Base-by-base conservation (phyloP, 2,888 invertebrate genomes). In the Aricia artaxerxes region DNA sequence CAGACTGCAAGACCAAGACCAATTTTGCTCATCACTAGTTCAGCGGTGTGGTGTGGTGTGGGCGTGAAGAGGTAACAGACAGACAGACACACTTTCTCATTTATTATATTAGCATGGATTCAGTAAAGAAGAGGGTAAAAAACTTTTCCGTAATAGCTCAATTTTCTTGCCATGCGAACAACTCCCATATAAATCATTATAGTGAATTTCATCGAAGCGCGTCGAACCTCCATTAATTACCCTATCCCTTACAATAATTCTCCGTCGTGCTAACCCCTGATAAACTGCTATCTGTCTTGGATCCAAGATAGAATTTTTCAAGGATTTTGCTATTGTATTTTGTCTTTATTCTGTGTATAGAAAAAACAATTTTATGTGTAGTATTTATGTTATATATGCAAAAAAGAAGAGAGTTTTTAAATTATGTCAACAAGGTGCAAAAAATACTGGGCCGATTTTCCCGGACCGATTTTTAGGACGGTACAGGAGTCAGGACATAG, bases 221-320 rank as follows among this genome's bases (percentile, higher is more conserved):
- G 11, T 24, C 53, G 35, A 53, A 53, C 76, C 49, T 13, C 57
- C n/a, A 76, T 76, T 76, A 76, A 76, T 76, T 76, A 31, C 11
- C 40, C 57, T 31, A 76, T 76, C 76, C 76, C 76, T 76, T 57
- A 76, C 76, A 76, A 76, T 76, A 76, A 76, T 49, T 76, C 76
- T 76, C 11, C 35, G 76, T 76, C 76, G 69, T 35, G 11, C 35
- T 69, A 53, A 44, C 16, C 76, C 44, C 76, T 53, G 76, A 76
- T 53, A 76, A 57, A 76, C 53, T 24, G 31, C 57, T 76, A 75
- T 75, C 75, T 49, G 49, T 35, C 35, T 76, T 76, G 11, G 38
- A 73, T 64, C 35, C 35, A 69, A 69, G 31, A 69, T 35, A 13
- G 13, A 13, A 69, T 69, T 69, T 69, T 69, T 35, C 35, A 35